Conservation (phyloP, 2,797 vertebrate species). For the Trachops cirrhosus region DNA sequence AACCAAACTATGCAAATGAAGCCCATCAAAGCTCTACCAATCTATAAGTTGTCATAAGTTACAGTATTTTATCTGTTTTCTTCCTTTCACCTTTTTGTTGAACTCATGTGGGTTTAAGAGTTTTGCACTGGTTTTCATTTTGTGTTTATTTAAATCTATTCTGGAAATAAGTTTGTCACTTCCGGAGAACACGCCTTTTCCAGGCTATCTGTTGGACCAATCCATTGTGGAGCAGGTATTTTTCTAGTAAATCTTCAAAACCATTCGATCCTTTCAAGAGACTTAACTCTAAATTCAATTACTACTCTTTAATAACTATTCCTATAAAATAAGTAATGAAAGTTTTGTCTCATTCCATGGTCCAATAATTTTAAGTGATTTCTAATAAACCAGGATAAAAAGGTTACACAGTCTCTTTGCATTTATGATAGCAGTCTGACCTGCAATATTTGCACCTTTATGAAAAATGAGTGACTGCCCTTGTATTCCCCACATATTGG, state of each 20-base stretch:
- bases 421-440: background rate
- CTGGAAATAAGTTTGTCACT: background rate
- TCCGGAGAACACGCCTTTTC: background rate
- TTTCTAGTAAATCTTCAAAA: background rate
- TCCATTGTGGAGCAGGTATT: background rate
- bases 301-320: background rate
- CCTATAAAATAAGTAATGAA: background rate
- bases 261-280: background rate
- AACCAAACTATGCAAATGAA: constrained; percentile 44
- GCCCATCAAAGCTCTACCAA: background rate
- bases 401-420: background rate
- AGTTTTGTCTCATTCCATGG: background rate
- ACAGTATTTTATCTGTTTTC: background rate
- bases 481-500: background rate
- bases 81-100: background rate
- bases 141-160: background rate
- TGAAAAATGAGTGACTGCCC: background rate
- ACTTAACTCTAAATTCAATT: background rate
- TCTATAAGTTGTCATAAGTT: constrained; percentile 40
- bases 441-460: background rate
- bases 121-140: background rate
- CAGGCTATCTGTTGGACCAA: background rate
- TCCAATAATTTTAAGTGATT: background rate
- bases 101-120: background rate
- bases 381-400: constrained; percentile 7